Evolutionary conservation across 2,888 invertebrate genomes (phyloP), one percentile per base, ranked within the genome.

Genomic region (Lasioglossum lativentre): DNA sequence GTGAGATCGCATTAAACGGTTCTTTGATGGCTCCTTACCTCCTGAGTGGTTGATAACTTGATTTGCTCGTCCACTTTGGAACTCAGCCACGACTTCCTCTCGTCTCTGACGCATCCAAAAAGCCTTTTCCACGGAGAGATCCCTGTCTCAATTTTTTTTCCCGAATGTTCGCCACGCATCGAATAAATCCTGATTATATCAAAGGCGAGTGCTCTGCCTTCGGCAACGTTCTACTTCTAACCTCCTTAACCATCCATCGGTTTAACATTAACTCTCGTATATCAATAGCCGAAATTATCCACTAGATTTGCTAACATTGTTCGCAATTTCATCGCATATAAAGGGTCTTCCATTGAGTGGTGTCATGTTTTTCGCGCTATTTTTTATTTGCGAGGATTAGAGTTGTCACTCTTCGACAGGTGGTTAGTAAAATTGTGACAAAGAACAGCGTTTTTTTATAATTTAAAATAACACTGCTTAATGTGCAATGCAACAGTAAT

Each of bases 31-130:
- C 88, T 89, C 92, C 90, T 90, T 92, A 90, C 91, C 90, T 92
- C 86, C 89, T 88, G 91, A 93, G 93, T 93, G 93, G 90, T 92
- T 91, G 93, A 92, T 93, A 93, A 93, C 92, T 93, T 90, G 92
- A 93, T 93, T 93, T 92, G 88, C 89, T 86, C 87, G 84, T 86
- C 90, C 91, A 92, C 92, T 93, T 93, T 89, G 90, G 92, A 91
- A 92, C 89, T 87, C 83, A 83, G 91, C 89, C 91, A 92, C 88
- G 85, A 85, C 83, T 85, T 90, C 87, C 82, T 77, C 75, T 73
- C 59, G 66, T 75, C 74, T 75, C 34, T 68, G 34, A 47, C 78
- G 68, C 30, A 75, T 76, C 78, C 52, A 19, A 45, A 75, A 59
- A 74, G 78, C 73, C 74, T 78, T 76, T 74, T 23, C 77, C 78